Evolutionary conservation across 2,797 vertebrate genomes (phyloP), one percentile per base, ranked within the genome.

Genomic region (Labeo calbasu): DNA sequence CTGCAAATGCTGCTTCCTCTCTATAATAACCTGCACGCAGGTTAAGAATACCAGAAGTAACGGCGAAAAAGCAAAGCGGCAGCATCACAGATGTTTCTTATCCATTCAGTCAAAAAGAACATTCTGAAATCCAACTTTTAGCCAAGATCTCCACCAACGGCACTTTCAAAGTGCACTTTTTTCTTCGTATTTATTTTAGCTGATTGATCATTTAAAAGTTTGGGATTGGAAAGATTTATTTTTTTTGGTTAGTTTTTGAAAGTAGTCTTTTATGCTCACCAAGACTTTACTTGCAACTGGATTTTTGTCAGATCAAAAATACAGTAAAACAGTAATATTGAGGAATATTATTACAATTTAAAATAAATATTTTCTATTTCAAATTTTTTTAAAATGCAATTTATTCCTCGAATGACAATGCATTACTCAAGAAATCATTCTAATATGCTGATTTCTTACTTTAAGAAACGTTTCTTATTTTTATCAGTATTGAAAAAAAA

Each of bases 1-100:
- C 89, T 90, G 83, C 90, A 89, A 90, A 88, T 78, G 43, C 55
- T 70, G 36, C 88, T 90, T 92, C 88, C 86, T 90, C 73, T 85
- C 69, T 85, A 82, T 43, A 46, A 87, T 81, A 89, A 88, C 81
- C 86, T n/a, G 88, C 36, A 69, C 57, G 53, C 40, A 1, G 12
- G 10, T 59, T 79, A 76, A 43, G 75, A 85, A 81, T 48, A 46
- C 77, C 53, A 68, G 65, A 66, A 72, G 77, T 90, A 65, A 73
- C 61, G 36, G 53, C 88, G 87, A 51, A 69, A 84, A 79, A 89
- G 85, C 83, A 90, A 91, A 88, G 53, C 43, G 32, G 87, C 59
- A 86, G 59, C 55, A 86, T 55, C 23, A 50, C 77, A 72, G 76
- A 84, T 85, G 81, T 78, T 88, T 84, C 8, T 51, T 32, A 51